Evolutionary conservation across 2,113 vertebrate genomes (phyloP).

Genomic region (Amphiprion percula): DNA sequence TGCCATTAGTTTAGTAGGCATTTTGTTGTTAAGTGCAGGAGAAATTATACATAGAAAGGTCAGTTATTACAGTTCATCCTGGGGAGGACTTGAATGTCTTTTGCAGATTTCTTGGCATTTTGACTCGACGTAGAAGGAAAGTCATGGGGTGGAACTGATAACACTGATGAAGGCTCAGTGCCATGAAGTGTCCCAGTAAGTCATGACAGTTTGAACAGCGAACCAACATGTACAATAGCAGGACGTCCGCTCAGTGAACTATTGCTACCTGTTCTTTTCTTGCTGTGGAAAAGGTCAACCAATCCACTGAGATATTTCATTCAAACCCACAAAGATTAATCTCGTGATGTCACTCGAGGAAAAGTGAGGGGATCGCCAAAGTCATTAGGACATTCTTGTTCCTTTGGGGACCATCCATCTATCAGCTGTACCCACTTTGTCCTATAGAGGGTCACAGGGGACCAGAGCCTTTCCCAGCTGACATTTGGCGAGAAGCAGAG

Average conservation of each 20-base stretch:
- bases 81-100: too few species aligned
- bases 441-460: too few species aligned
- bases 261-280: neutral
- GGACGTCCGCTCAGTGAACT: neutral
- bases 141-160: neutral
- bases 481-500: too few species aligned
- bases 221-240: neutral
- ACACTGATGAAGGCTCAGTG: neutral
- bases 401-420: neutral
- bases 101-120: neutral
- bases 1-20: too few species aligned
- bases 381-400: neutral
- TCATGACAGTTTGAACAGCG: neutral
- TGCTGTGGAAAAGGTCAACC: neutral
- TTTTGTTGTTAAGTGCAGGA: too few species aligned
- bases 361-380: neutral
- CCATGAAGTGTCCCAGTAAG: conserved; percentile 1
- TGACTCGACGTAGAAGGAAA: neutral
- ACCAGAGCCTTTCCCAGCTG: too few species aligned
- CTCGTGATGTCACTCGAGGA: neutral
- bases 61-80: too few species aligned
- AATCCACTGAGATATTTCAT: neutral
- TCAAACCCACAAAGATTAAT: neutral
- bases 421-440: too few species aligned
- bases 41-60: too few species aligned